These are phyloP conservation scores for Neoniphon sammara DNA, from an alignment of 2,797 vertebrate genomes.

Conservation along the genomic window DNA sequence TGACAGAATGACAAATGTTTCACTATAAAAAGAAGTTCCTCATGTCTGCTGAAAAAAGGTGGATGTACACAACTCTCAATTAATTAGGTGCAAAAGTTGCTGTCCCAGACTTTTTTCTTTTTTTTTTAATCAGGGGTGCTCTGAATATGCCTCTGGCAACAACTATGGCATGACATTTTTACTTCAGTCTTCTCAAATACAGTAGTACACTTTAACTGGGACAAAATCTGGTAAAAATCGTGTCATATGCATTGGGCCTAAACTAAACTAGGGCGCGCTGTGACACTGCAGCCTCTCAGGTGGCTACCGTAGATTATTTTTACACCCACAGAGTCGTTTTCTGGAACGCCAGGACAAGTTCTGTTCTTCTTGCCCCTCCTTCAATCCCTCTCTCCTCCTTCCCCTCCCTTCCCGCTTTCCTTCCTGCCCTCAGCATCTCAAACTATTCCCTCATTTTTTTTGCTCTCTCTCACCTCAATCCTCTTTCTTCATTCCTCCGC, in stretches of 20 bases:
- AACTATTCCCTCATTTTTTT: slow-evolving; percentile 11
- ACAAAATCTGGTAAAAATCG: slow-evolving; percentile 70
- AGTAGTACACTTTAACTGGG: slow-evolving; percentile 71
- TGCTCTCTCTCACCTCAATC: slow-evolving; percentile 19
- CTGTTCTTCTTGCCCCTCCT: slow-evolving; percentile 64
- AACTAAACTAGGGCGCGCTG: slow-evolving; percentile 84
- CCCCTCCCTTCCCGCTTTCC: slow-evolving; percentile 11
- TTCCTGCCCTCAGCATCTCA: slow-evolving; percentile 5
- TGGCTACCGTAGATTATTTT: slow-evolving; percentile 85
- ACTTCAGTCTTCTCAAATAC: slow-evolving; percentile 61
- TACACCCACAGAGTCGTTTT: slow-evolving; percentile 80
- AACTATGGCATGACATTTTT: slow-evolving; percentile 22
- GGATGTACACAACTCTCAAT: slow-evolving; percentile 51
- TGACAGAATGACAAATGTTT: slow-evolving; percentile 61
- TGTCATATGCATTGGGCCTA: slow-evolving; percentile 73
- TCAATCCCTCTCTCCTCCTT: slow-evolving; percentile 53
- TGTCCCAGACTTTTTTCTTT: slow-evolving; percentile 24
- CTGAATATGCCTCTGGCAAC: slow-evolving; percentile 40
- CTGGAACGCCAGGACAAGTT: slow-evolving; percentile 81
- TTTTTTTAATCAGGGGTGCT: not conserved
- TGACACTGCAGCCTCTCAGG: slow-evolving; percentile 86
- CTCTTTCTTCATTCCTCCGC: slow-evolving; percentile 14
- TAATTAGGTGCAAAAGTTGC: slow-evolving; percentile 40
- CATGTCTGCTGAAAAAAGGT: slow-evolving; percentile 46
- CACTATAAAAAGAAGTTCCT: slow-evolving; percentile 52